Base-by-base conservation (phyloP, 2,797 vertebrate species). In the Atherinosoma microstoma region DNA sequence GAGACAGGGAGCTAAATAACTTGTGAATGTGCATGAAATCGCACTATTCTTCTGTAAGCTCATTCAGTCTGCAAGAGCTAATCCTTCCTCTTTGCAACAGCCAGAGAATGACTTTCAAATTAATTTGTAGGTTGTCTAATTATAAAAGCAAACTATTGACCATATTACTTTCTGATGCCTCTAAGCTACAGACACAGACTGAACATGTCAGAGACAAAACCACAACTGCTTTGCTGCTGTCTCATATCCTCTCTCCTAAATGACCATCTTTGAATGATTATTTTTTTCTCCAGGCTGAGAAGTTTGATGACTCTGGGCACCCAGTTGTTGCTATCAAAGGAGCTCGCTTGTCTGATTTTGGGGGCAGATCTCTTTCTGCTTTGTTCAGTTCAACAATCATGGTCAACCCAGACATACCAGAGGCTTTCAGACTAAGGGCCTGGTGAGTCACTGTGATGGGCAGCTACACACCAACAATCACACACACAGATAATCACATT, bases 271-370 rank as follows among this genome's bases (percentile, higher is more conserved):
- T 72, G n/a, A 85, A 58, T 24, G 74, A 60, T 71, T 32, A n/a
- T 20, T 63, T 58, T 5, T 54, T 36, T 42, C 80, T 82, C 73
- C 88, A 98, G 97, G 97, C 97, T 3, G 96, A 97, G 89, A 96
- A 82, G 81, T 98, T 98, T 91, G 94, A 98, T 64, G 94, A 95
- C 32, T 95, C 96, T 20, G 84, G 91, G 70, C 94, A 97, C 67
- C 96, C 97, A 0, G 95, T 98, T 84, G 79, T 98, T 63, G 97
- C 96, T 75, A 94, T 98, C 91, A 98, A 96, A 95, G 96, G 96
- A 83, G 97, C 96, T 58, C 86, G 96, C 61, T 90, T 98, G 86
- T 97, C 97, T 30, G 96, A 97, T 89, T 98, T 97, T 57, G 96
- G 96, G 61, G 97, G 97, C 45, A 93, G 94, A 79, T 98, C 96